phyloP scores from a whole-genome alignment of 2,113 vertebrate genomes.

The Carlito syrichta region DNA sequence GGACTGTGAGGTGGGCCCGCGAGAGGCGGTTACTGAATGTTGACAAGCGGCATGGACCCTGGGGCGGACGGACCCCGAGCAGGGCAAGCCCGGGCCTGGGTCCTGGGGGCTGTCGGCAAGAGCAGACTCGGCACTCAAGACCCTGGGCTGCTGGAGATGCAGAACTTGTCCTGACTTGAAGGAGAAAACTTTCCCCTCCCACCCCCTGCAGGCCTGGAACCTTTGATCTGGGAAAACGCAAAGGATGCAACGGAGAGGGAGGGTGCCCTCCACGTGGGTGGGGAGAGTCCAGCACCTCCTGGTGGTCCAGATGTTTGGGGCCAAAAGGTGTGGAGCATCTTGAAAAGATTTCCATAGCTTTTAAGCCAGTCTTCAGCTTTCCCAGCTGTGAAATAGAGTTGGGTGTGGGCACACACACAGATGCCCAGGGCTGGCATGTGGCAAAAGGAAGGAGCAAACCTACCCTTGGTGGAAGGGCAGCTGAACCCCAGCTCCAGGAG shows the following conservation, averaged over 20 bases:
- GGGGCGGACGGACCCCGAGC: neutral
- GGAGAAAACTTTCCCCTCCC: conserved; percentile 3
- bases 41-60: conserved; percentile 50
- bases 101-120: neutral
- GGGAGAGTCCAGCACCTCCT: neutral
- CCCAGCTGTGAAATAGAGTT: neutral
- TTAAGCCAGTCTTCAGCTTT: neutral
- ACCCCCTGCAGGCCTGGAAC: neutral
- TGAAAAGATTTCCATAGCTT: neutral
- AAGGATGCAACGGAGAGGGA: neutral
- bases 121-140: conserved; percentile 37
- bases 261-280: neutral
- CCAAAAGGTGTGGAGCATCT: neutral
- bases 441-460: neutral
- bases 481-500: neutral
- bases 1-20: conserved; percentile 72
- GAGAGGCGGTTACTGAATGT: conserved; percentile 67
- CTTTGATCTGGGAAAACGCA: conserved; percentile 11
- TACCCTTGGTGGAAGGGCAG: neutral
- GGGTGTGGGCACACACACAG: neutral
- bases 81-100: conserved; percentile 23
- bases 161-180: conserved; percentile 47
- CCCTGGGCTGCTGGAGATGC: neutral
- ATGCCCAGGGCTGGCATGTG: neutral
- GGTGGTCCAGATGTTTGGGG: neutral